Evolutionary conservation across 2,797 vertebrate genomes (phyloP).

Genomic region (Hylomyscus alleni): DNA sequence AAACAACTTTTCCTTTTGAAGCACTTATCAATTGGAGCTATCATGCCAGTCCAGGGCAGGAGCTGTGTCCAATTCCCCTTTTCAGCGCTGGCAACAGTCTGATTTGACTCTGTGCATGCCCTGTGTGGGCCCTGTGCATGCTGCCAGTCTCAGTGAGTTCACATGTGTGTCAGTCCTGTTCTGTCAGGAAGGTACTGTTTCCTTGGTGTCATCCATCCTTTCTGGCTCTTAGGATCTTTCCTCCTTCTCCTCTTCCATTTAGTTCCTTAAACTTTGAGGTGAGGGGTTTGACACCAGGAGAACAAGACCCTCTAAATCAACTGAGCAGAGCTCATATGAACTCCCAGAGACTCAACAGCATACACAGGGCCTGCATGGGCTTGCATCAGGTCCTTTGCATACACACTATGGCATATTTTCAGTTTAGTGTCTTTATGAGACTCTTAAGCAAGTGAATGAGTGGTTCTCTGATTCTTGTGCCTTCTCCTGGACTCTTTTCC

Average conservation of each 20-base stretch:
- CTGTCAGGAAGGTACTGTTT: not conserved
- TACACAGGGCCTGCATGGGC: not conserved
- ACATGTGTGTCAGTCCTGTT: not conserved
- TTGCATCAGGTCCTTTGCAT: not conserved
- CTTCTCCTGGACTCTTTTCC: not conserved
- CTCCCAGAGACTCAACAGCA: not conserved
- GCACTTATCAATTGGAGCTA: not conserved
- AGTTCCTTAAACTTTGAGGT: not conserved
- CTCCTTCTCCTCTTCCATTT: not conserved
- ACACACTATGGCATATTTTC: not conserved
- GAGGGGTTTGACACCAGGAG: not conserved
- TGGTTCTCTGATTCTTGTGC: not conserved
- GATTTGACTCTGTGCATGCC: not conserved
- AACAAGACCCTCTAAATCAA: not conserved
- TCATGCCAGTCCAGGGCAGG: not conserved
- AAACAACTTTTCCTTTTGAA: not conserved
- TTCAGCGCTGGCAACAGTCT: not conserved
- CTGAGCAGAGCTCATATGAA: not conserved
- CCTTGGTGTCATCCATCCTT: not conserved
- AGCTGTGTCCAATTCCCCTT: not conserved
- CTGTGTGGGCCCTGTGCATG: not conserved
- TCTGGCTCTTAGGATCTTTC: not conserved
- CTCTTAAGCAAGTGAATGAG: not conserved
- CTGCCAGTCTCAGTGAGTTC: not conserved
- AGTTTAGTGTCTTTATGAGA: not conserved